Conservation (phyloP, 2,797 vertebrate genomes). For the Pseudochromis fuscus region DNA sequence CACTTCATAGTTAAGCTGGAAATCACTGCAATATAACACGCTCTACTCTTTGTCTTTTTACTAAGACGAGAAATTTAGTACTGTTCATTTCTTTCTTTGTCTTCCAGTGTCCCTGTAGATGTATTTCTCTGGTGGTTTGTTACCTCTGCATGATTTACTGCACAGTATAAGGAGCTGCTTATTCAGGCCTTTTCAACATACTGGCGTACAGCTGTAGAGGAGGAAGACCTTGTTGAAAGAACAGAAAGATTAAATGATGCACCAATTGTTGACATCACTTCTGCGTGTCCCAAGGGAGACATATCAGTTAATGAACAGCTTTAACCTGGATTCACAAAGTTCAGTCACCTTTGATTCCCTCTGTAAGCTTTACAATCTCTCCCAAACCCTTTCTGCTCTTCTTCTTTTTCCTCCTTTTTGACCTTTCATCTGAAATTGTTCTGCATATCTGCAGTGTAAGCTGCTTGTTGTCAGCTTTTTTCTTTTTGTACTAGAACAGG, state of each 20-base stretch:
- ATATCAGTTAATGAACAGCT: slow-evolving; percentile 3
- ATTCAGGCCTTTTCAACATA: not conserved
- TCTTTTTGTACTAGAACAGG: too few relatives aligned
- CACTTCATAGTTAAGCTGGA: slow-evolving; percentile 52
- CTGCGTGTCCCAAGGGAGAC: not conserved
- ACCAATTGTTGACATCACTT: not conserved
- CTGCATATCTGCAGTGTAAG: too few relatives aligned
- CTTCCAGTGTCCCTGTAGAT: slow-evolving; percentile 13
- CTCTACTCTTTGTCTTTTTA: slow-evolving; percentile 28
- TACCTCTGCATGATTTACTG: slow-evolving; percentile 8
- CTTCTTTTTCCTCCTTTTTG: too few relatives aligned
- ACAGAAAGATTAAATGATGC: not conserved
- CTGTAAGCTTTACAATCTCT: too few relatives aligned
- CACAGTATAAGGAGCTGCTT: slow-evolving; percentile 11
- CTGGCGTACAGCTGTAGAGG: not conserved
- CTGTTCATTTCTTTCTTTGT: slow-evolving; percentile 24
- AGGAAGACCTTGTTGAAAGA: slow-evolving; percentile 6
- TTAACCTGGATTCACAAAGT: not conserved
- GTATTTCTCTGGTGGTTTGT: slow-evolving; percentile 24
- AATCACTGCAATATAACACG: slow-evolving; percentile 49
- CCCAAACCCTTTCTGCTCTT: too few relatives aligned
- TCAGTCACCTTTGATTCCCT: not conserved
- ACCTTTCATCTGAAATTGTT: too few relatives aligned
- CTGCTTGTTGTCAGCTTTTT: too few relatives aligned
- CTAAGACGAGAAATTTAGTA: slow-evolving; percentile 20